Evolutionary conservation across 2,888 invertebrate species (phyloP), one percentile per base, ranked within the genome.

Genomic region (Himalopsyche anomala): DNA sequence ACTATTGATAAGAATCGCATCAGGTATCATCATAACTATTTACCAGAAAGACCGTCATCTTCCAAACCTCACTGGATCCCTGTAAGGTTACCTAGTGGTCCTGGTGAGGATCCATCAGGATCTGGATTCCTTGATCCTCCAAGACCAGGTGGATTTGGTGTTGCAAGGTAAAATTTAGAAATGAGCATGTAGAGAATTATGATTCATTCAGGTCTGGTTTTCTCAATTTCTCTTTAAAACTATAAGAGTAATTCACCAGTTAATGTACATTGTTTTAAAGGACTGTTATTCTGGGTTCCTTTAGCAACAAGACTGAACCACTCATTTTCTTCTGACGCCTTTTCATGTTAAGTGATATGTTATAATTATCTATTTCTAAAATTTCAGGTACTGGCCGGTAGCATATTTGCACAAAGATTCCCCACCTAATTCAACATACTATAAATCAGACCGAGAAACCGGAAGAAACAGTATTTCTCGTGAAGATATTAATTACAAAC

Each of bases 321-420:
- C 15, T 3, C 8, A 45, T 17, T 81, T 81, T 17, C 4, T 45
- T 45, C 9, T 0, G 8, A 9, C 9, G 2, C 11, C 45, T 45
- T 11, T 45, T 11, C 6, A 9, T 45, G 45, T 45, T 45, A 45
- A 45, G 45, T 45, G 40, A 42, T 62, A 55, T 42, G 19, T 40
- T 12, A 82, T 55, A 17, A 51, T 79, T 11, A 69, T 56, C 79
- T 82, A 84, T 89, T 45, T 79, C 4, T 62, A 62, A 62, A 5
- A 84, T 89, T 91, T 83, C 89, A 94, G 94, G 89, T 94, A 94
- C 89, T 97, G 97, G 96, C 97, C 97, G 0, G 95, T 97, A 28
- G 96, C 96, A 0, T 97, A 97, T 90, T 93, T 97, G 0, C 97
- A 97, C 90, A 95, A 95, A 90, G 95, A 95, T 87, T 94, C 95